Percentiles rank a stretch among this genome's conserved stretches.
Conservation (phyloP, 2,113 vertebrate genomes). For the Pluvialis apricaria region DNA sequence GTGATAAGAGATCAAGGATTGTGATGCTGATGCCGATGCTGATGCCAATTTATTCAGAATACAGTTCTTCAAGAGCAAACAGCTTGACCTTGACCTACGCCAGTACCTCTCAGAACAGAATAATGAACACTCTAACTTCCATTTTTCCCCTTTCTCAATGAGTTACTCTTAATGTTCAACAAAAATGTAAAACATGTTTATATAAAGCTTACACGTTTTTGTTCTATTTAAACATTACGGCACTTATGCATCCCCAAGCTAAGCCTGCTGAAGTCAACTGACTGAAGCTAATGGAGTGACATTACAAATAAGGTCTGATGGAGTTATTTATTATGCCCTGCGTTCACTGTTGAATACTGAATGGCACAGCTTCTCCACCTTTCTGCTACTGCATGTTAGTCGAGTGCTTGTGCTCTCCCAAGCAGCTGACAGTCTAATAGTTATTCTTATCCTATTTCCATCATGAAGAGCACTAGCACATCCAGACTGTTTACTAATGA, state of each 20-base stretch:
- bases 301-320: not conserved
- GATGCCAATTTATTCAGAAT: not conserved
- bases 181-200: not conserved
- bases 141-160: not conserved
- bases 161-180: not conserved
- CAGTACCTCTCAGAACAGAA: not conserved
- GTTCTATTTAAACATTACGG: not conserved
- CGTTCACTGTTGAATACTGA: not conserved
- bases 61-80: not conserved
- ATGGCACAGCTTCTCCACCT: not conserved
- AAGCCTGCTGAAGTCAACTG: not conserved
- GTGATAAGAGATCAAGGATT: not conserved
- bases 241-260: not conserved
- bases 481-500: not conserved
- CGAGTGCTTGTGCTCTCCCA: not conserved
- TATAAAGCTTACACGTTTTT: not conserved
- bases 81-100: not conserved
- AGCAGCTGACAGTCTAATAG: not conserved
- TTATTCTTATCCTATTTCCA: not conserved
- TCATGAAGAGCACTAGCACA: not conserved
- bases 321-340: not conserved
- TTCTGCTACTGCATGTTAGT: not conserved
- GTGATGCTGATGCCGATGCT: not conserved
- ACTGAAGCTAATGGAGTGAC: not conserved
- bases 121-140: not conserved